phyloP scores from a whole-genome alignment of 2,888 invertebrate species.

The Oscheius onirici region DNA sequence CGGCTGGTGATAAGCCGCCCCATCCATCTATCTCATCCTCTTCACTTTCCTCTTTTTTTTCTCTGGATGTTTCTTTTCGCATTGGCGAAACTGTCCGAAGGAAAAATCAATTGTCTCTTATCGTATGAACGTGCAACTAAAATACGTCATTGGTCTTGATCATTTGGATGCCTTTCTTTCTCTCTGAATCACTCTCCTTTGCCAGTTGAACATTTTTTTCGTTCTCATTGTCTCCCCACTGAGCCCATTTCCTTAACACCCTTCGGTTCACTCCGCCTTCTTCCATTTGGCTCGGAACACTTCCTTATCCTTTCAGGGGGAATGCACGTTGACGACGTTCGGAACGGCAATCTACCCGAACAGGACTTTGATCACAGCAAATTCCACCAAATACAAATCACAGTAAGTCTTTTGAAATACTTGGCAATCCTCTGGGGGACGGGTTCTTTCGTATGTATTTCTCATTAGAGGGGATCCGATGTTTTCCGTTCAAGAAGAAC shows the following conservation, averaged over 20 bases:
- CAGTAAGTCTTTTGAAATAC: slow-evolving; percentile 11
- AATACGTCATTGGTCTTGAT: neutral
- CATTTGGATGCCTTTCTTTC: neutral
- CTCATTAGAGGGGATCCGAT: neutral
- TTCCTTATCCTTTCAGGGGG: neutral
- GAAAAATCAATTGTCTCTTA: neutral
- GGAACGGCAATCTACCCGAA: slow-evolving; percentile 17
- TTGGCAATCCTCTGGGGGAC: neutral
- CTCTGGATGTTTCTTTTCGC: neutral
- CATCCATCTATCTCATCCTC: neutral
- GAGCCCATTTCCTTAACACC: neutral
- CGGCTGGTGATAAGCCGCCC: neutral
- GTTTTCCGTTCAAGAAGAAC: neutral
- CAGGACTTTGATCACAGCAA: slow-evolving; percentile 24
- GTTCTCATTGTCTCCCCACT: neutral
- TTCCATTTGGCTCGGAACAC: neutral
- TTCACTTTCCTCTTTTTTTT: neutral
- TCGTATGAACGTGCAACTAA: neutral
- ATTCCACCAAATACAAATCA: slow-evolving; percentile 26
- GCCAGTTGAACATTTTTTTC: neutral
- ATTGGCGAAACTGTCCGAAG: neutral
- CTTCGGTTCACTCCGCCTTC: neutral
- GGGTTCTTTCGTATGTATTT: slow-evolving; percentile 7
- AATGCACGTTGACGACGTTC: slow-evolving; percentile 28
- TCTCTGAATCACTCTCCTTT: neutral